Evolutionary conservation across 2,797 vertebrate genomes (phyloP), one percentile per base, ranked within the genome.

Genomic region (Ataeniobius toweri): DNA sequence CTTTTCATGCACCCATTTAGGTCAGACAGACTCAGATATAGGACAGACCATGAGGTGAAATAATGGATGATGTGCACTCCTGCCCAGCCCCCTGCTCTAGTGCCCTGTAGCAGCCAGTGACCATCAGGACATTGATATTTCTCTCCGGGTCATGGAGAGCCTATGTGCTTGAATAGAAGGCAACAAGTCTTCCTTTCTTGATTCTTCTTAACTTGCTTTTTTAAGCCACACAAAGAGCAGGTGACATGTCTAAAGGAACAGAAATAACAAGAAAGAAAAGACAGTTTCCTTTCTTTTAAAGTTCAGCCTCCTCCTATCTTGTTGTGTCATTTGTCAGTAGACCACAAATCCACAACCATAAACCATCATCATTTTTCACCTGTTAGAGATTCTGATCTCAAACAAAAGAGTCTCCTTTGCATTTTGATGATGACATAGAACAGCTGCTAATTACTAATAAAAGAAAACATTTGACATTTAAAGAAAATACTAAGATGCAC

Each of bases 11-110:
- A 90, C 68, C 81, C 50, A 84, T 85, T 85, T 74, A 82, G 81
- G 80, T 78, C 3, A 86, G 39, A 83, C 73, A 55, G 72, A 77
- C 58, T 51, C 77, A 80, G 79, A 24, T 80, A 90, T 65, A 80
- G 80, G 80, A 89, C 71, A 85, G 81, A 90, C 89, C 41, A 92
- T 87, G 89, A 74, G 53, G 83, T 94, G 92, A 89, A 77, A 93
- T 92, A 90, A 92, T 77, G 50, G 78, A 90, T 93, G 92, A 88
- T 86, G 78, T 78, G 75, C 83, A 87, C 80, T 81, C 87, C 87
- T 80, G 79, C 80, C 82, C 88, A 81, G 55, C 83, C 91, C 80
- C 82, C 88, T 82, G 55, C 85, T 91, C 90, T 78, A 82, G 74
- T 7, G 71, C 77, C 77, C 90, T 83, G 79, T 84, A 83, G 80